These are phyloP conservation scores for Cephonodes hylas DNA, from an alignment of 2,888 invertebrate species.

Conservation along the genomic window DNA sequence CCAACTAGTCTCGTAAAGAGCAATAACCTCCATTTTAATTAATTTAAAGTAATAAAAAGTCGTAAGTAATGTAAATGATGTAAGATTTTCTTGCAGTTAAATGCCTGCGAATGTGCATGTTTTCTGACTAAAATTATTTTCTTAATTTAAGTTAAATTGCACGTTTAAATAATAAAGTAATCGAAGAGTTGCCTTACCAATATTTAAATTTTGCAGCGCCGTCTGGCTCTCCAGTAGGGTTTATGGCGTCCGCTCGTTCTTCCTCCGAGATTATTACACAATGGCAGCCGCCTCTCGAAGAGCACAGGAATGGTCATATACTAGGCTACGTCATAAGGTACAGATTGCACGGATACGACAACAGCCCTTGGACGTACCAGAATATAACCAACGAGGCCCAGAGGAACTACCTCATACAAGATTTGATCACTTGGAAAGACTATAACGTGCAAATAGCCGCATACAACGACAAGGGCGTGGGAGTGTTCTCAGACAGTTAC, in stretches of 20 bases:
- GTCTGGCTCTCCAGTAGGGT: constrained; percentile 96
- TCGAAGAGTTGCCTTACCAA: constrained; percentile 17
- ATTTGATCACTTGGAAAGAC: constrained; percentile 98
- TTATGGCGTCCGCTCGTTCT: constrained; percentile 96
- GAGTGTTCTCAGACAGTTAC: constrained; percentile 93
- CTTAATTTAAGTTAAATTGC: background rate
- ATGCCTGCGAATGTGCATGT: background rate
- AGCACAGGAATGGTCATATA: constrained; percentile 97
- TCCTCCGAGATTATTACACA: constrained; percentile 97
- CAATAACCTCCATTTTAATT: background rate
- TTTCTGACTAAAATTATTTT: background rate
- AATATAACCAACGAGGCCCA: constrained; percentile 97
- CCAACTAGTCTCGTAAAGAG: background rate
- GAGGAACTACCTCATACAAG: constrained; percentile 92
- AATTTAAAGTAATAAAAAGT: background rate
- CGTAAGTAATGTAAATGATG: background rate
- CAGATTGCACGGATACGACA: constrained; percentile 93
- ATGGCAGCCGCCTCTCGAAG: constrained; percentile 97
- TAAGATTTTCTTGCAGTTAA: background rate
- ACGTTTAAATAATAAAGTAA: background rate
- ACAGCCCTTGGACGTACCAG: constrained; percentile 94
- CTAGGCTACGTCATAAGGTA: constrained; percentile 96
- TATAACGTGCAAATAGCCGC: constrained; percentile 98
- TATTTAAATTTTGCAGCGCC: constrained; percentile 85
- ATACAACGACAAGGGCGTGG: constrained; percentile 97